Evolutionary conservation across 1,140 invertebrate genomes (phyloP).

Genomic region (Thalassaphorura encarpata): DNA sequence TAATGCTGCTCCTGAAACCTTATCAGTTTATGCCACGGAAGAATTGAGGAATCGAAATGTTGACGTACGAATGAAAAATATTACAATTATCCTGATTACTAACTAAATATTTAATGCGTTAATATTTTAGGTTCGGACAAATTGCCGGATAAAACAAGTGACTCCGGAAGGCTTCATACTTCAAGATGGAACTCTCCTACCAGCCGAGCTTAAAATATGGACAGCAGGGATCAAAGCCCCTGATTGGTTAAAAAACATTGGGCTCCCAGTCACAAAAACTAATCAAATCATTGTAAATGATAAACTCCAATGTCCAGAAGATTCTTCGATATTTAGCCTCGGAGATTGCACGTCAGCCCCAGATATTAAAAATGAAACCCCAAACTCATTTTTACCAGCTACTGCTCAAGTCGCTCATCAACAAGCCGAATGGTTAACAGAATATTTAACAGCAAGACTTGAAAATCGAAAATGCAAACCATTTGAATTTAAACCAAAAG

Average conservation of each 20-base stretch:
- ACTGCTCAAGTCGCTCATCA: constrained; percentile 26
- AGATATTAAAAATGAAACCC: not conserved
- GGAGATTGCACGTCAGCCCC: constrained; percentile 21
- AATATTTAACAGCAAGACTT: constrained; percentile 5
- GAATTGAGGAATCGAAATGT: constrained; percentile 14
- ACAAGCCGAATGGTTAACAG: constrained; percentile 20
- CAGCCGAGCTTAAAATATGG: constrained; percentile 21
- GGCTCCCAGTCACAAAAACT: constrained; percentile 10
- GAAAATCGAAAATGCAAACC: not conserved
- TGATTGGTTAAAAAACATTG: constrained; percentile 12
- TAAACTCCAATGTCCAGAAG: constrained; percentile 13
- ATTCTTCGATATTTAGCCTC: constrained; percentile 10
- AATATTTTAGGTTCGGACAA: no score
- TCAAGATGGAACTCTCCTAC: constrained; percentile 11
- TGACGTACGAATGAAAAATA: no score
- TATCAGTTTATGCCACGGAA: constrained; percentile 11
- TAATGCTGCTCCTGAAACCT: not conserved
- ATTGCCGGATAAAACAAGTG: constrained; percentile 15
- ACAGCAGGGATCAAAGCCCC: constrained; percentile 26
- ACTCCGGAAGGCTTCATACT: constrained; percentile 11
- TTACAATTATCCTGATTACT: no score
- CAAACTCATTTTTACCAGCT: constrained; percentile 14
- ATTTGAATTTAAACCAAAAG: constrained; percentile 21
- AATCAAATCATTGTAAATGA: constrained; percentile 18
- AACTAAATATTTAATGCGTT: no score